Percentiles rank a stretch among this genome's conserved stretches.
Evolutionary conservation across 1,140 invertebrate species (phyloP).

Genomic region (Parapsyche elsis): DNA sequence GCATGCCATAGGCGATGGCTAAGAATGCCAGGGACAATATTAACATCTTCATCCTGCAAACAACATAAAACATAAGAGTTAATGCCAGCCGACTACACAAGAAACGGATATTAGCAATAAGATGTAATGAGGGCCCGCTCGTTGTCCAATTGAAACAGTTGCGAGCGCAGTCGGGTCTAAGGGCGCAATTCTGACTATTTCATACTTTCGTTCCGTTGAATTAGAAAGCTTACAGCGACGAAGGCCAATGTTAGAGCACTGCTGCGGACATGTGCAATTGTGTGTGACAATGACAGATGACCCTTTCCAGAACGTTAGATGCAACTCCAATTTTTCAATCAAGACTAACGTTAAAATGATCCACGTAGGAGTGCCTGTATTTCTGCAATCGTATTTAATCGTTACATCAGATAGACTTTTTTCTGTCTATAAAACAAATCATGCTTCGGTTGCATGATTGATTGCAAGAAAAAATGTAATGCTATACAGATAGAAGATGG

Average conservation of each 20-base stretch:
- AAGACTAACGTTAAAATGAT: background rate
- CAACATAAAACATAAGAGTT: constrained; percentile 5
- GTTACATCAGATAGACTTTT: background rate
- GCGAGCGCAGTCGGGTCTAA: background rate
- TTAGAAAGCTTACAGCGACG: background rate
- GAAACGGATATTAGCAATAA: constrained; percentile 54
- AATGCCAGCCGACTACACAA: constrained; percentile 3
- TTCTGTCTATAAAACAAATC: background rate
- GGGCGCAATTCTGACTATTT: background rate
- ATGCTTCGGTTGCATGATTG: background rate
- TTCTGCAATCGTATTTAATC: background rate
- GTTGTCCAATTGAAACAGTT: constrained; percentile 53
- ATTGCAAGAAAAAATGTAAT: background rate
- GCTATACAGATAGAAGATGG: background rate
- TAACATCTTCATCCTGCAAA: constrained; percentile 54
- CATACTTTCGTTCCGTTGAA: background rate
- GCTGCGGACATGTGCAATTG: constrained; percentile 26
- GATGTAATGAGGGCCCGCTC: constrained; percentile 48
- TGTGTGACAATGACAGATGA: constrained; percentile 20
- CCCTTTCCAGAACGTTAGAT: constrained; percentile 31
- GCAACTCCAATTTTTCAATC: constrained; percentile 53
- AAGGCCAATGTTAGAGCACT: constrained; percentile 53
- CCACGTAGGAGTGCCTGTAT: background rate
- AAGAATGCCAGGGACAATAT: constrained; percentile 48
- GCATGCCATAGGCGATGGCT: constrained; percentile 45